Conservation (phyloP, 2,797 vertebrate genomes). For the Urocyon cinereoargenteus region DNA sequence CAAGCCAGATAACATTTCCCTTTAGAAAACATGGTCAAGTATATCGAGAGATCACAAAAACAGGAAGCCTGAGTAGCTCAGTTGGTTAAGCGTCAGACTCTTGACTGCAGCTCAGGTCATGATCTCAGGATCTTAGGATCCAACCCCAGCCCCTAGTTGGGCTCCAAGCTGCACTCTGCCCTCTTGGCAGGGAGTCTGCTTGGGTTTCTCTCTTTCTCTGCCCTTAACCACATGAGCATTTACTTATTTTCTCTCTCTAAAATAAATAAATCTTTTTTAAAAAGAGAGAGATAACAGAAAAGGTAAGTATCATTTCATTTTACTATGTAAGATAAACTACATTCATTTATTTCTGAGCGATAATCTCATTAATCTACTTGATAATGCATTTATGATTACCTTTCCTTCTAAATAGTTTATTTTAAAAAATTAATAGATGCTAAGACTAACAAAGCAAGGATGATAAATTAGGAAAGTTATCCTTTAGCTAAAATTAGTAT, state of each 20-base stretch:
- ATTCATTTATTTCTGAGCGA: neutral
- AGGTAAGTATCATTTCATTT: neutral
- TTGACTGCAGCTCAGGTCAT: neutral
- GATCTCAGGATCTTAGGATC: neutral
- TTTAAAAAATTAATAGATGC: neutral
- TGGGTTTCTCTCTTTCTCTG: neutral
- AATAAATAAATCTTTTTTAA: neutral
- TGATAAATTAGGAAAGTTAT: neutral
- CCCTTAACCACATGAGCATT: neutral
- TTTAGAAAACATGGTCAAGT: neutral
- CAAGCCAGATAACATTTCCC: neutral
- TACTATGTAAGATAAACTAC: neutral
- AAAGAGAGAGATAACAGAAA: neutral
- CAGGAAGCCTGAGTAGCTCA: neutral
- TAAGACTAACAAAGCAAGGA: neutral
- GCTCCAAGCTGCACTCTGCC: neutral
- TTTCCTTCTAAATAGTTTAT: neutral
- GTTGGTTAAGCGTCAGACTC: neutral
- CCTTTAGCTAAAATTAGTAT: slow-evolving; percentile 2
- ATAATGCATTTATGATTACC: neutral
- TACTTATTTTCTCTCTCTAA: neutral
- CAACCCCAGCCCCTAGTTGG: neutral
- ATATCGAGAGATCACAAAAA: neutral
- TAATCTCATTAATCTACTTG: neutral
- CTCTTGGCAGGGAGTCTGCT: neutral